These are phyloP conservation scores for Xenopus tropicalis DNA, from an alignment of 2,113 vertebrate species.

Conservation along the genomic window DNA sequence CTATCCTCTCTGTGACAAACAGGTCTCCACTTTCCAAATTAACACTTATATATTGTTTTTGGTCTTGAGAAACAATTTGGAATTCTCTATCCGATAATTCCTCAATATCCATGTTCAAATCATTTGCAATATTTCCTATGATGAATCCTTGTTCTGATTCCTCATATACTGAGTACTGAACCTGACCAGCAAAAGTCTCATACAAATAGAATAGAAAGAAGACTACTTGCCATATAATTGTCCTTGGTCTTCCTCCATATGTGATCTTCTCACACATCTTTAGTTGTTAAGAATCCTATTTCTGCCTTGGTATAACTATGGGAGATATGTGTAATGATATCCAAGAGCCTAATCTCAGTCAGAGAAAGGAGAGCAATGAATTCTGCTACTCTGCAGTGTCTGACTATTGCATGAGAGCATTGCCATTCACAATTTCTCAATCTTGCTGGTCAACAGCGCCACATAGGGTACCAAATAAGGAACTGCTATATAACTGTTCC, in stretches of 20 bases:
- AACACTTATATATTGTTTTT: conserved; percentile 79
- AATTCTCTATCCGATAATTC: conserved; percentile 61
- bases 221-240: conserved; percentile 9
- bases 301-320: too few relatives aligned
- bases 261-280: too few relatives aligned
- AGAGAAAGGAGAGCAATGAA: too few relatives aligned
- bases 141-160: conserved; percentile 50
- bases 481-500: too few relatives aligned
- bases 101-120: conserved; percentile 50
- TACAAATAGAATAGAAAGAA: background rate
- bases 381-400: too few relatives aligned
- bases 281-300: too few relatives aligned
- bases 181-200: conserved; percentile 30
- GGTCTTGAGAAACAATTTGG: conserved; percentile 79
- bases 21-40: conserved; percentile 82
- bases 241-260: background rate
- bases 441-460: too few relatives aligned
- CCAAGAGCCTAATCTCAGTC: too few relatives aligned
- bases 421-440: too few relatives aligned
- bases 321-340: too few relatives aligned
- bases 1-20: conserved; percentile 85
- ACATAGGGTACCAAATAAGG: too few relatives aligned
- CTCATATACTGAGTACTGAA: conserved; percentile 55
- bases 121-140: conserved; percentile 51
- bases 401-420: too few relatives aligned